These are phyloP conservation scores for Phylloscopus trochiloides DNA, from an alignment of 2,113 vertebrate genomes.

Conservation along the genomic window DNA sequence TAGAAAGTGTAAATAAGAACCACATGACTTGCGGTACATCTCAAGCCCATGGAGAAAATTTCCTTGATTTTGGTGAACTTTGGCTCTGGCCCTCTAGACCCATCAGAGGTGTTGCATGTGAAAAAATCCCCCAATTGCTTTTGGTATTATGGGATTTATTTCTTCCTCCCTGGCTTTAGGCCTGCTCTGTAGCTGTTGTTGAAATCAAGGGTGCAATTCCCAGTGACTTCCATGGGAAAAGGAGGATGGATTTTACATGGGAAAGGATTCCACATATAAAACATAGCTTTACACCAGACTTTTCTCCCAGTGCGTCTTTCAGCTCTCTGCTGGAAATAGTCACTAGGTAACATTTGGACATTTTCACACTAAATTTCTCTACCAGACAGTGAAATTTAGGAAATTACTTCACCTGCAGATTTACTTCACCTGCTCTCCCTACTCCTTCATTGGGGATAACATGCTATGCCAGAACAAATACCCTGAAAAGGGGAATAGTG, in stretches of 20 bases:
- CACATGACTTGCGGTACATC: not conserved
- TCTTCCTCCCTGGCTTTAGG: not conserved
- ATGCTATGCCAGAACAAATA: not conserved
- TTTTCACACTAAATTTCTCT: not conserved
- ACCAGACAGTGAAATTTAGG: not conserved
- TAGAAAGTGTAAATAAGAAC: not conserved
- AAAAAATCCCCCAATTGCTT: not conserved
- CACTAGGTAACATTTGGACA: not conserved
- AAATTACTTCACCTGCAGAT: not conserved
- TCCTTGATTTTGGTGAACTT: not conserved
- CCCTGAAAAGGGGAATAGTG: not conserved
- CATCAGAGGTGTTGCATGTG: not conserved
- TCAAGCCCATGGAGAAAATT: not conserved
- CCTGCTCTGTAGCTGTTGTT: not conserved
- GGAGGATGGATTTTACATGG: not conserved
- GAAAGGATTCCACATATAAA: fast-evolving
- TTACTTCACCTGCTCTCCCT: not conserved
- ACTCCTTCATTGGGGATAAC: not conserved
- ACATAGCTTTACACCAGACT: not conserved
- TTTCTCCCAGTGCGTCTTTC: not conserved
- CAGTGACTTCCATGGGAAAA: not conserved
- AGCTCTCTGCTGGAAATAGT: not conserved
- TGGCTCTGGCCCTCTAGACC: not conserved
- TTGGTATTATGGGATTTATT: not conserved
- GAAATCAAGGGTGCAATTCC: not conserved